A percentile compares a stretch with the other conserved stretches of the same genome.
phyloP scores from a whole-genome alignment of 1,140 invertebrate species.

The Calephelis nemesis region DNA sequence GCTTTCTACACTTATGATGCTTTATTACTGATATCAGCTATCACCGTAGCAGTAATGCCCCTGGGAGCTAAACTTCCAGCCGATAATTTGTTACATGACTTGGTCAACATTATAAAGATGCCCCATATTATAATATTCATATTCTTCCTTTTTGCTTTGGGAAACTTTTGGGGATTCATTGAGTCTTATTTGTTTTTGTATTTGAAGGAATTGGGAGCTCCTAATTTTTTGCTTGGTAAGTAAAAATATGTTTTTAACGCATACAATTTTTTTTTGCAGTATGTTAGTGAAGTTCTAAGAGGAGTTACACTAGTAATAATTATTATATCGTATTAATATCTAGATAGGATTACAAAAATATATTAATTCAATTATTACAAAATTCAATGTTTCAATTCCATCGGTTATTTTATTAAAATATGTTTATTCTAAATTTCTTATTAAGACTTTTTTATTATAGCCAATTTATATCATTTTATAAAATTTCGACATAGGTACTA shows the following conservation, averaged over 20 bases:
- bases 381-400: no score
- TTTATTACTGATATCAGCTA: conserved; percentile 83
- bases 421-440: no score
- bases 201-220: conserved; percentile 88
- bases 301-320: no score
- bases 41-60: conserved; percentile 86
- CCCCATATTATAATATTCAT: conserved; percentile 88
- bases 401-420: no score
- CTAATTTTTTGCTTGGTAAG: conserved; percentile 88
- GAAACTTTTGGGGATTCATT: conserved; percentile 91
- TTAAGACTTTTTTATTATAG: no score
- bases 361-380: no score
- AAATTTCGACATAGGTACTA: no score
- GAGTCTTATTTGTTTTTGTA: conserved; percentile 92
- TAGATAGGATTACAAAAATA: no score
- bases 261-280: no score
- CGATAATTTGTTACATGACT: conserved; percentile 85
- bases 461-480: no score
- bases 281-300: no score
- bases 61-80: conserved; percentile 85
- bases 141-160: conserved; percentile 87
- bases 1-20: conserved; percentile 88
- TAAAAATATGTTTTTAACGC: not conserved
- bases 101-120: conserved; percentile 86
- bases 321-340: no score